Evolutionary conservation across 2,113 vertebrate species (phyloP), one percentile per base, ranked within the genome.

Genomic region (Peromyscus californicus): DNA sequence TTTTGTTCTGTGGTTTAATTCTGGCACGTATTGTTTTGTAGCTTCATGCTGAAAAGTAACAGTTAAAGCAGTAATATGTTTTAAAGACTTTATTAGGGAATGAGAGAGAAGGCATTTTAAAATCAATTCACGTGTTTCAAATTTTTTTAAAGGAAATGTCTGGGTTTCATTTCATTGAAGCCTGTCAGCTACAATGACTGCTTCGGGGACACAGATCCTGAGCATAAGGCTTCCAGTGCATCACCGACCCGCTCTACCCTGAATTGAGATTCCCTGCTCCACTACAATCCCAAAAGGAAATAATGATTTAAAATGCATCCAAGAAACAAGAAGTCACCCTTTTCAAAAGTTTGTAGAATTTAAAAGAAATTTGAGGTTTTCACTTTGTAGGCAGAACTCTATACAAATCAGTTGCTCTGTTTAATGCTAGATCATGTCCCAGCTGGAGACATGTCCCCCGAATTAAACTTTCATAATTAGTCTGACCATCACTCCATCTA

Each of bases 1-100:
- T 45, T 45, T 9, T 65, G 74, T 65, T 69, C 67, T 86, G 39
- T 63, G 89, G 70, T 48, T 90, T 78, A 45, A 31, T 83, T 74
- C 67, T 65, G 61, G 87, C 22, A 65, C n/a, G 11, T 87, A 42
- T 2, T 91, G 61, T 84, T 54, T 54, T 72, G 31, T 63, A 45
- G 33, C 15, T 57, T 86, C 85, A 29, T 93, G 31, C 54, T 91
- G 74, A 95, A 96, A 93, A 91, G 29, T n/a, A 90, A 31, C 76
- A 61, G 24, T 94, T 88, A 78, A 90, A 78, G 33, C 33, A 22
- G 33, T 39, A 51, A 42, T 90, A n/a, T 51, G 33, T 29, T 91
- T 72, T 63, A n/a, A 63, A 69, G 91, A 42, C 93, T 74, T 84
- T 87, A 29, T 59, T 84, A 93, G 42, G n/a, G 78, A 89, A 26